Conservation (phyloP, 2,113 vertebrate genomes). For the Azemiops feae region DNA sequence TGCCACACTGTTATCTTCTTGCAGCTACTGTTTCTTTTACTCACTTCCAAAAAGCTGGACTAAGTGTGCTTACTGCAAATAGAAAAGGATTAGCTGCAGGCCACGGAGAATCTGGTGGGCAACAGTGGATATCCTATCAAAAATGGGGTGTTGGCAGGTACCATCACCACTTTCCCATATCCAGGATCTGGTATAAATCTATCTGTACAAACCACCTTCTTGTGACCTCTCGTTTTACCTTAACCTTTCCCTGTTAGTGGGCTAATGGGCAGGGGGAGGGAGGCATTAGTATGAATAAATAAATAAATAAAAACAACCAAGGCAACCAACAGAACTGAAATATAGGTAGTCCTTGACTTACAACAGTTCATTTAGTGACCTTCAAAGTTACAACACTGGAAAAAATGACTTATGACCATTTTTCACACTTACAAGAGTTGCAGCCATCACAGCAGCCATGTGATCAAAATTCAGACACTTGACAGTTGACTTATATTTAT, state of each 20-base stretch:
- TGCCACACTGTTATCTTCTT: background rate
- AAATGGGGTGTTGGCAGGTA: background rate
- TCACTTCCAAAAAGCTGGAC: background rate
- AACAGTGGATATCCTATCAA: background rate
- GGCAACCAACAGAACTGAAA: background rate
- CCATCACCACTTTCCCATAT: background rate
- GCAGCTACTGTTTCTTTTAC: background rate
- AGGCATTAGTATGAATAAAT: background rate
- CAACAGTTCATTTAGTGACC: background rate
- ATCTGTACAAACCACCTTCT: background rate
- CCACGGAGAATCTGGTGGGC: background rate
- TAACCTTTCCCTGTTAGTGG: background rate
- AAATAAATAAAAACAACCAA: background rate
- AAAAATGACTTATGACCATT: background rate
- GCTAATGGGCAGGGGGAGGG: background rate
- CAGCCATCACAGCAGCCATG: background rate
- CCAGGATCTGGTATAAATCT: background rate
- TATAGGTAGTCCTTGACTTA: background rate
- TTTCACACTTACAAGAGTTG: background rate
- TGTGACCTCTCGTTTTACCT: background rate
- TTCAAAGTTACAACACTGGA: background rate
- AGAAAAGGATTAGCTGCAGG: background rate
- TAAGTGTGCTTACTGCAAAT: background rate
- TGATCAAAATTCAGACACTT: background rate
- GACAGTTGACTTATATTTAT: background rate